Evolutionary conservation across 37 sponge, comb jelly and placozoan species (phyloP), one percentile per base, ranked within the genome.

Genomic region (Crambe crambe): DNA sequence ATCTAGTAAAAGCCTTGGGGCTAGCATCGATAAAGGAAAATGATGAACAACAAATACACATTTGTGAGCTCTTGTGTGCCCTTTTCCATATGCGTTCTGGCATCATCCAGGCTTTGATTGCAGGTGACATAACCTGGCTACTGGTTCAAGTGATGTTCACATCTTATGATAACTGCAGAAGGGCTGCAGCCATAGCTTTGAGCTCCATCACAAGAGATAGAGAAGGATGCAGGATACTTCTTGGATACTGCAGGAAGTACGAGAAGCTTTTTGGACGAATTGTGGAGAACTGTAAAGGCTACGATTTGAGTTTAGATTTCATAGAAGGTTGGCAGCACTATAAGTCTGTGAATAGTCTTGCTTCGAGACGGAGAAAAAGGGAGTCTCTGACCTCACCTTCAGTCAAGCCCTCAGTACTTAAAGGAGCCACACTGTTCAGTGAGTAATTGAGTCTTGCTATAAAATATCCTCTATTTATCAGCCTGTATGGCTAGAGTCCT

Each of bases 201-300:
- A 70, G 71, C 71, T 59, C 32, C 72, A 57, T 80, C 41, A 58
- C 80, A 20, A 29, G 2, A 36, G 20, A 36, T 54, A 42, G 27
- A 22, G 40, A 20, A 37, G 80, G 80, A 34, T 12, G 47, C 23
- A 29, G 80, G 40, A 37, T 8, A 25, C 37, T 70, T 25, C 40
- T 80, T 2, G 71, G 58, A 21, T 80, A 80, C 59, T 70, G 80
- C 60, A 34, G 80, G 40, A 69, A 56, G 31, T n/a, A 42, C 44
- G 43, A 70, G 1, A 17, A 58, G 0, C 71, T 70, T 0, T 56
- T 70, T 42, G n/a, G 32, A 0, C 8, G 29, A 30, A 37, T 80
- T 0, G 6, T 31, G 23, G 27, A 21, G 39, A 38, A 70, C 32
- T 32, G 29, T 32, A 37, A 57, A 21, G 43, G 58, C 1, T 70